These are phyloP conservation scores for Cheilosia grossa DNA, from an alignment of 2,888 invertebrate genomes.

Conservation along the genomic window DNA sequence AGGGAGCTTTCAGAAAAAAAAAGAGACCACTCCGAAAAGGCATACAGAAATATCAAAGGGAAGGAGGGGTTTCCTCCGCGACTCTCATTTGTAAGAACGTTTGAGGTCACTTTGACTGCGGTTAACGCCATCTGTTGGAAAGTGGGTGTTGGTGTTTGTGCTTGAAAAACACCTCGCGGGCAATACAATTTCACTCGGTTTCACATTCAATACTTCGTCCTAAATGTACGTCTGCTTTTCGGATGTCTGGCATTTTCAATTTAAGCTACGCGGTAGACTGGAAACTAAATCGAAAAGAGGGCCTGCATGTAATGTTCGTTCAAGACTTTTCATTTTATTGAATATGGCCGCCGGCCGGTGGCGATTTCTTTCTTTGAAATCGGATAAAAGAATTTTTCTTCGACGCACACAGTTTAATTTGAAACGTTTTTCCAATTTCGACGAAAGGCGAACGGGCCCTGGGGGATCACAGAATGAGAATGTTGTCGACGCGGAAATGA, in stretches of 20 bases:
- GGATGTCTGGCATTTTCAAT: conserved; percentile 33
- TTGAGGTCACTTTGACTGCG: not conserved
- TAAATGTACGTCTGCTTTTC: not conserved
- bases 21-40: not conserved
- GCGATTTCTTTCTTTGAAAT: conserved; percentile 50
- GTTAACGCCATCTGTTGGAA: not conserved
- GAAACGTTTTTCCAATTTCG: conserved; percentile 48
- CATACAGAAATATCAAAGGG: not conserved
- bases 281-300: conserved; percentile 8
- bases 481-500: too few relatives aligned
- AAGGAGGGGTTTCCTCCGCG: not conserved
- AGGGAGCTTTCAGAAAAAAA: not conserved
- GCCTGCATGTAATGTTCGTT: not conserved
- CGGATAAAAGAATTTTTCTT: conserved; percentile 22
- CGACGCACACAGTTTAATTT: conserved; percentile 29
- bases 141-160: not conserved
- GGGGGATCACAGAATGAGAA: not conserved
- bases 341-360: conserved; percentile 22
- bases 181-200: not conserved
- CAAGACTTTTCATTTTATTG: not conserved
- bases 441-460: not conserved
- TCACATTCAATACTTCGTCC: not conserved
- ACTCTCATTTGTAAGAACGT: not conserved
- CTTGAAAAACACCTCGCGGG: not conserved
- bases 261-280: conserved; percentile 18